These are phyloP conservation scores for Cephalotes varians DNA, from an alignment of 2,888 invertebrate genomes.

Conservation along the genomic window DNA sequence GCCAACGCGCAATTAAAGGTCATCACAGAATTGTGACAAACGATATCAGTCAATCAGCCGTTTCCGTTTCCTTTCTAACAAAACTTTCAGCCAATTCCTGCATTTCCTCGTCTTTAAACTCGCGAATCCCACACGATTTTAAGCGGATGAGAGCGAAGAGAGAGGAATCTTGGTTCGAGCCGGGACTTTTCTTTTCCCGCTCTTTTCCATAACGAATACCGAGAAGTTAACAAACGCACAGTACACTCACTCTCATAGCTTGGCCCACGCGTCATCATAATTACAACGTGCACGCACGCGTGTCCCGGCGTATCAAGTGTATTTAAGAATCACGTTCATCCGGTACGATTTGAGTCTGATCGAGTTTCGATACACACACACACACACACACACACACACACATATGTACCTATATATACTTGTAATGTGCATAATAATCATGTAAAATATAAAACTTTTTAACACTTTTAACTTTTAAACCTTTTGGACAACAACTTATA, in stretches of 20 bases:
- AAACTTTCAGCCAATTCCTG: constrained; percentile 49
- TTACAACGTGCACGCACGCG: constrained; percentile 82
- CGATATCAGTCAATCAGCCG: constrained; percentile 57
- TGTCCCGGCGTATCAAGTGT: constrained; percentile 76
- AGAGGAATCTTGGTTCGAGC: constrained; percentile 56
- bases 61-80: constrained; percentile 52
- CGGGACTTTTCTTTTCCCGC: constrained; percentile 61
- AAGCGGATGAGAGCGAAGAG: constrained; percentile 50
- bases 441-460: not conserved
- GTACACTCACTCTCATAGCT: constrained; percentile 77
- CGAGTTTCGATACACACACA: not conserved
- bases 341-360: constrained; percentile 24
- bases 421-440: not conserved
- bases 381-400: not conserved
- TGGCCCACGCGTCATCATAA: constrained; percentile 83
- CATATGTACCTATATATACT: not conserved
- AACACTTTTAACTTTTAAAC: no score
- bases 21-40: constrained; percentile 42
- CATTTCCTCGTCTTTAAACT: constrained; percentile 64
- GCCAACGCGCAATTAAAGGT: constrained; percentile 30
- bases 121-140: constrained; percentile 72
- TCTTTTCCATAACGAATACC: constrained; percentile 57
- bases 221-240: constrained; percentile 79
- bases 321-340: not conserved
- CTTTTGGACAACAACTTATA: not conserved